Evolutionary conservation across 2,888 invertebrate genomes (phyloP).

Genomic region (Lasioglossum calceatum): DNA sequence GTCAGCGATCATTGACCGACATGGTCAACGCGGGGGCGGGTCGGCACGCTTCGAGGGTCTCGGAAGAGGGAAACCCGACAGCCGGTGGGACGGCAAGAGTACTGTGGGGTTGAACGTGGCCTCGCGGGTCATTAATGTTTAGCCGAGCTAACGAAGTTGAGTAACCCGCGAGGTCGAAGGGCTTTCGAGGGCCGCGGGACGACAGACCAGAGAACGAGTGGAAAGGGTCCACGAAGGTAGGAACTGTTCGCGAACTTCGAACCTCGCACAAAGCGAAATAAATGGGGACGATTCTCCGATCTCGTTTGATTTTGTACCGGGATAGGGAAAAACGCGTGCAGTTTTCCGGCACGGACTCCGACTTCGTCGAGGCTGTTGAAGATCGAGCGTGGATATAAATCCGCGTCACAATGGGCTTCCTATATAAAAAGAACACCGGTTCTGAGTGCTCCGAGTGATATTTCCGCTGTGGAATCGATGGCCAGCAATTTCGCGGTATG

Average conservation of each 20-base stretch:
- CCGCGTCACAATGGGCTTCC: background rate
- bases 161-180: slow-evolving; percentile 56
- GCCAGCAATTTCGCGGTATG: slow-evolving; percentile 3
- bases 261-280: slow-evolving; percentile 70
- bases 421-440: slow-evolving; percentile 18
- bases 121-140: slow-evolving; percentile 79
- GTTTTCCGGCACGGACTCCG: background rate
- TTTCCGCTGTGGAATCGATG: slow-evolving; percentile 2
- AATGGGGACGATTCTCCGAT: slow-evolving; percentile 73
- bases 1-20: slow-evolving; percentile 37
- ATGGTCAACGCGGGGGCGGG: slow-evolving; percentile 10
- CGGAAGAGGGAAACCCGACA: slow-evolving; percentile 18
- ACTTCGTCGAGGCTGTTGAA: slow-evolving; percentile 18
- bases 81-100: slow-evolving; percentile 14
- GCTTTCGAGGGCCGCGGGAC: slow-evolving; percentile 44
- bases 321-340: background rate
- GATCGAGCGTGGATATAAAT: slow-evolving; percentile 37
- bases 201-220: background rate
- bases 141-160: slow-evolving; percentile 75
- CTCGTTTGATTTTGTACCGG: slow-evolving; percentile 7
- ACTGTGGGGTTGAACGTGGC: slow-evolving; percentile 69
- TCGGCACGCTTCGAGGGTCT: slow-evolving; percentile 10
- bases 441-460: slow-evolving; percentile 12
- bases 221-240: background rate
- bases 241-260: slow-evolving; percentile 37